A percentile compares a stretch with the other conserved stretches of the same genome.
These are phyloP conservation scores for Astreopora myriophthalma DNA, from an alignment of 64 coral and sea anemone species.

Conservation along the genomic window DNA sequence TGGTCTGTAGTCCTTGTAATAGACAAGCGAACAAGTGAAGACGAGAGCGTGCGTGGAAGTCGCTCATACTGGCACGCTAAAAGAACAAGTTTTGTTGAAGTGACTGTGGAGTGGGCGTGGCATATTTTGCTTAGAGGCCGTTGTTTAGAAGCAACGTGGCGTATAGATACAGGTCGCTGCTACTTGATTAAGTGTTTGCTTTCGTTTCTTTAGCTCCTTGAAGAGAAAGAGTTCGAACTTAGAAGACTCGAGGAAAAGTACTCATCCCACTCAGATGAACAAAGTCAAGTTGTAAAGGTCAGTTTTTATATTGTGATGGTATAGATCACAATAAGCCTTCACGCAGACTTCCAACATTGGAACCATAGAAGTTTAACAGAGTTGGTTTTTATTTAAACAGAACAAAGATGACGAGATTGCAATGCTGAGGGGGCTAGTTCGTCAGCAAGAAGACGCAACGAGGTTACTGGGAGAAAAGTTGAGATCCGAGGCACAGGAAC, in stretches of 20 bases:
- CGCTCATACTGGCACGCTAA: no score
- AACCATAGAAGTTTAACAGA: no score
- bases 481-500: slow-evolving; percentile 95
- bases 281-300: slow-evolving; percentile 86
- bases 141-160: no score
- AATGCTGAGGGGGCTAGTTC: slow-evolving; percentile 85
- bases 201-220: slow-evolving; percentile 57
- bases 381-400: slow-evolving; percentile 28
- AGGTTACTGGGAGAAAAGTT: slow-evolving; percentile 85
- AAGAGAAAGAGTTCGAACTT: slow-evolving; percentile 79
- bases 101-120: no score
- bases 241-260: slow-evolving; percentile 74
- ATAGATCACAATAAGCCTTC: no score
- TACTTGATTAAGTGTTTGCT: not conserved
- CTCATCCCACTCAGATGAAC: slow-evolving; percentile 69
- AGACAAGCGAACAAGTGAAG: not conserved
- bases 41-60: not conserved
- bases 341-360: no score
- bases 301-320: not conserved
- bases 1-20: not conserved
- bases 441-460: slow-evolving; percentile 96
- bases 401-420: slow-evolving; percentile 89
- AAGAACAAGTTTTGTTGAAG: no score
- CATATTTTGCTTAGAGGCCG: no score
- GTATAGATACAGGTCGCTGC: no score